Conservation (phyloP, 2,113 vertebrate species). For the Boulengeromyrus knoepffleri region DNA sequence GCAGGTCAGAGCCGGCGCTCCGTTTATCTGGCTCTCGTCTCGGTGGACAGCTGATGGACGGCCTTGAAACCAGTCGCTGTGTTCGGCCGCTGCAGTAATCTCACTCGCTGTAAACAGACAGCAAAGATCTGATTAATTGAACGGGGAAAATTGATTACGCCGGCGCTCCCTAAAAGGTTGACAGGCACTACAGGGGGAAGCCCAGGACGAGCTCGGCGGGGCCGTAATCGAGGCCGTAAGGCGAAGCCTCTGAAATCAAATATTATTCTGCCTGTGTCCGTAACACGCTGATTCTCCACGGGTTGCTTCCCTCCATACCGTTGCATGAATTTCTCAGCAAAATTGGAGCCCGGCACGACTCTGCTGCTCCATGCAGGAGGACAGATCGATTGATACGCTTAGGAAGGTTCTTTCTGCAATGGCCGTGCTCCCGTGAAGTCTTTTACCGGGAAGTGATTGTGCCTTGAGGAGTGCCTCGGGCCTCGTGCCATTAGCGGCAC, state of each 20-base stretch:
- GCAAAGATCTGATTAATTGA: not conserved
- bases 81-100: not conserved
- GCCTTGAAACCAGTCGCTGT: not conserved
- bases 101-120: not conserved
- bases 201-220: not conserved
- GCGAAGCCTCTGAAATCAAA: not conserved
- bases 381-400: not conserved
- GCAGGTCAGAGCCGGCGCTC: not conserved
- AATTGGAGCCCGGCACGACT: not conserved
- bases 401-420: not conserved
- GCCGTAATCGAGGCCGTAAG: not conserved
- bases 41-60: not conserved
- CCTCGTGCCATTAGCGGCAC: constrained; percentile 55
- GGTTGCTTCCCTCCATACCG: not conserved
- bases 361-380: not conserved
- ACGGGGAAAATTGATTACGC: not conserved
- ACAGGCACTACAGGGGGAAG: not conserved
- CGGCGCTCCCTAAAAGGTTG: not conserved
- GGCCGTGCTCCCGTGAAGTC: not conserved
- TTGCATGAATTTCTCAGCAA: not conserved
- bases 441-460: constrained; percentile 48
- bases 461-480: constrained; percentile 60
- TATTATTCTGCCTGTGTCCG: not conserved
- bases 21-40: not conserved
- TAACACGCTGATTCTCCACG: not conserved